A percentile compares a stretch with the other conserved stretches of the same genome.
Evolutionary conservation across 2,113 vertebrate species (phyloP).

Genomic region (Pedetes capensis): DNA sequence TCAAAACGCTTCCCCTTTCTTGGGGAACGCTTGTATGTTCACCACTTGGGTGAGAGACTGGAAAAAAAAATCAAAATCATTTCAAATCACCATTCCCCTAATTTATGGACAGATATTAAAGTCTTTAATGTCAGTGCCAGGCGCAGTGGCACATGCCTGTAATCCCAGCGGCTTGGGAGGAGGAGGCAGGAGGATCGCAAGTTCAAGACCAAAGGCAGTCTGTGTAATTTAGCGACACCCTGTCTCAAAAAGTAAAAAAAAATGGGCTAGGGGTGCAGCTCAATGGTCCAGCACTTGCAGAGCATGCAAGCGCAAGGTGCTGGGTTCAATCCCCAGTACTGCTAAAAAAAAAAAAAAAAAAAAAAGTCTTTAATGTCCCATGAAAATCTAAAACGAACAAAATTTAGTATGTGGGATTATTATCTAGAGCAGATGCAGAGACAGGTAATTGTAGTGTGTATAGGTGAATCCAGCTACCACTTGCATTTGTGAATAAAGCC

Average conservation of each 20-base stretch:
- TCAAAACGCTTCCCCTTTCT: not conserved
- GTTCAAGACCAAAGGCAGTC: too few species aligned
- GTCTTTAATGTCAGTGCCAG: not conserved
- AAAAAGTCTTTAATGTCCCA: not conserved
- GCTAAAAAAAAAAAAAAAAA: too few species aligned
- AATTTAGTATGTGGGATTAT: not conserved
- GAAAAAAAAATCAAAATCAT: not conserved
- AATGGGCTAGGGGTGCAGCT: too few species aligned
- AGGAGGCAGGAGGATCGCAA: too few species aligned
- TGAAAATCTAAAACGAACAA: not conserved
- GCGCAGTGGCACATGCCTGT: too few species aligned
- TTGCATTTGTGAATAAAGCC: not conserved
- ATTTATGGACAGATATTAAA: not conserved
- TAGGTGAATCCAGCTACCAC: fast-evolving
- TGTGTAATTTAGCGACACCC: too few species aligned
- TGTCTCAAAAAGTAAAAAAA: too few species aligned
- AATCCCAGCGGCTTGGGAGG: too few species aligned
- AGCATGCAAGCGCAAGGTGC: too few species aligned
- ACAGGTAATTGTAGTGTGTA: fast-evolving
- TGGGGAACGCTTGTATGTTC: fast-evolving
- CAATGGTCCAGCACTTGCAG: too few species aligned
- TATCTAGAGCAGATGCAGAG: fast-evolving
- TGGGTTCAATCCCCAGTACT: too few species aligned
- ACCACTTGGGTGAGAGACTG: not conserved
- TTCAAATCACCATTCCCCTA: not conserved